Conservation (phyloP, 2,797 vertebrate genomes). For the Eurystomus glaucurus region DNA sequence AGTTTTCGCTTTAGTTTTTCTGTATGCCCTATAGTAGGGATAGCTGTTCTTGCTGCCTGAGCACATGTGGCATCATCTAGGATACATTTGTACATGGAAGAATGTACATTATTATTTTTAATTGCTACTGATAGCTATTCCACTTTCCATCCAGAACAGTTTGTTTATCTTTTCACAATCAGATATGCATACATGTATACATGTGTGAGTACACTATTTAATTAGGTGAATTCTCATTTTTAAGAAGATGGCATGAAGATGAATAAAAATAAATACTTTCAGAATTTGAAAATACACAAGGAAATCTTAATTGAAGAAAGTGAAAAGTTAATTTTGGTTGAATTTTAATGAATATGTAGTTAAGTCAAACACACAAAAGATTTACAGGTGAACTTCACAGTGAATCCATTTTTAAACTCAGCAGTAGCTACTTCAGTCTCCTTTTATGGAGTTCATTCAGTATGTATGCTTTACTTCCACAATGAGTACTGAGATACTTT, state of each 20-base stretch:
- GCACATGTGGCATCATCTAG: slow-evolving; percentile 83
- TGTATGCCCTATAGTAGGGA: slow-evolving; percentile 80
- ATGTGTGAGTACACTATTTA: not conserved
- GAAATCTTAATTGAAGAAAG: not conserved
- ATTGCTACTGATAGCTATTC: not conserved
- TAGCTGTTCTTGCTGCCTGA: slow-evolving; percentile 78
- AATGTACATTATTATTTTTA: slow-evolving; percentile 65
- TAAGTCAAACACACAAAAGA: not conserved
- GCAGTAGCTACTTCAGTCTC: not conserved
- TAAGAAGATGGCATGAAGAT: not conserved
- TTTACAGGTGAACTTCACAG: not conserved
- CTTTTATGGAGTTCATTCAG: not conserved
- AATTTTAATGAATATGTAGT: not conserved
- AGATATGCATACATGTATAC: not conserved
- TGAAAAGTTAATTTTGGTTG: not conserved
- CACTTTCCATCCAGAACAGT: slow-evolving; percentile 7
- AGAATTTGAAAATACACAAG: not conserved
- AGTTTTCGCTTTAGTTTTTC: slow-evolving; percentile 85
- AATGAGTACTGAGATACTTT: not conserved
- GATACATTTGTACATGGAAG: slow-evolving; percentile 73
- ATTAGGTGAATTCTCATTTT: not conserved
- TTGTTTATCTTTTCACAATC: not conserved
- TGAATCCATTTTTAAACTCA: not conserved
- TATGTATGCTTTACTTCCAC: not conserved
- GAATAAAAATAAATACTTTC: not conserved